These are phyloP conservation scores for Hypsibius dujardini DNA, from an alignment of 1,140 invertebrate species.

Conservation along the genomic window DNA sequence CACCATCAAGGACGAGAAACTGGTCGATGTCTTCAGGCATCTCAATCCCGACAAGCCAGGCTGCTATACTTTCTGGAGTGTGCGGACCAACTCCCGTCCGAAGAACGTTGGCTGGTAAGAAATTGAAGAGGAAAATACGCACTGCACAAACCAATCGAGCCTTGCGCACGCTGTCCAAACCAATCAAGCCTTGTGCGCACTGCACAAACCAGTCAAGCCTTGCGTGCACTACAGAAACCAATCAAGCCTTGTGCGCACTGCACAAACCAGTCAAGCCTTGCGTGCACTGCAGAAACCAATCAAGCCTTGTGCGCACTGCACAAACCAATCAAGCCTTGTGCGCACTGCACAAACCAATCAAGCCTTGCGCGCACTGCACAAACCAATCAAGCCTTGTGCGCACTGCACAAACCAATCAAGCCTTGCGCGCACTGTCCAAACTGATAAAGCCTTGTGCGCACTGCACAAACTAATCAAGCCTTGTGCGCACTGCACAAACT, in stretches of 20 bases:
- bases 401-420: constrained; percentile 20
- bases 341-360: constrained; percentile 14
- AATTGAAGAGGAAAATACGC: constrained; percentile 14
- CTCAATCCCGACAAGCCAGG: constrained; percentile 65
- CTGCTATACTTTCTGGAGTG: constrained; percentile 87
- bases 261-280: neutral
- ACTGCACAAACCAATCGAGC: neutral
- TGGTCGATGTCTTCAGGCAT: constrained; percentile 69
- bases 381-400: neutral
- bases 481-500: no score
- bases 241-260: constrained; percentile 45
- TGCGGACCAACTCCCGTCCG: constrained; percentile 58
- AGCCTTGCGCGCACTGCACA: constrained; percentile 45
- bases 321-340: neutral
- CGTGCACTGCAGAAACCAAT: neutral
- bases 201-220: neutral
- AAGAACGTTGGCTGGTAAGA: constrained; percentile 85
- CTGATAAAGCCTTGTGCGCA: neutral
- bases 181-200: constrained; percentile 45
- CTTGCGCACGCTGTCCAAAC: neutral
- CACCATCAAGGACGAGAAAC: constrained; percentile 50
- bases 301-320: constrained; percentile 45
- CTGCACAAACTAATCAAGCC: no score
- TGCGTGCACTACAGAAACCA: neutral
- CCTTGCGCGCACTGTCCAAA: constrained; percentile 44